Base-by-base conservation (phyloP, 37 sponge, comb jelly and placozoan species). In the Corticium candelabrum region DNA sequence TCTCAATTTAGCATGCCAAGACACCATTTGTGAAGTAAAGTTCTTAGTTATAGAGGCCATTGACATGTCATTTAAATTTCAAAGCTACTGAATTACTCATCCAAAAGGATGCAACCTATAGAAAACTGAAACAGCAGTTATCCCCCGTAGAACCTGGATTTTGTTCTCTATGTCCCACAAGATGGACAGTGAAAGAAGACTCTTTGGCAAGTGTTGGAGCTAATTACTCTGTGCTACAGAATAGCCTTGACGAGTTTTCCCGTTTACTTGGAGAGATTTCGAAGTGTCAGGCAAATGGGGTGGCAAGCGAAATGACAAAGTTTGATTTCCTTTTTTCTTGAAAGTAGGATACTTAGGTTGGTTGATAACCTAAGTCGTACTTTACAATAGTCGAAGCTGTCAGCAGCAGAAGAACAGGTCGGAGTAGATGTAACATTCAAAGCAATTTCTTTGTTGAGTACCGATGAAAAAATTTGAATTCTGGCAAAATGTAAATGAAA, bases 401-500 rank as follows among this genome's bases (percentile, higher is more conserved):
- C 62, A 27, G 62, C 62, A 21, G 62, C 62, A 21, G 62, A 50
- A 50, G 62, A 21, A 27, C 62, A 50, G 62, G 62, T 27, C 11
- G 21, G 11, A 21, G 62, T 21, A 50, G 21, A 11, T 11, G 11
- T 50, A 50, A 27, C 62, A 50, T 11, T 50, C 11, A 50, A 50
- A 50, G 21, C 62, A 27, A 27, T 50, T 27, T 21, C 11, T 11
- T 27, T 11, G 21, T 27, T 50, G 62, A 32, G 74, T 11, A 72
- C 2, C 29, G 75, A 2, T 30, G 33, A 2, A 34, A 29, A 1
- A n/a, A n/a, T n/a, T n/a, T n/a, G n/a, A n/a, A n/a, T 86, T 89
- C 67, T 87, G 91, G 88, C 77, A 40, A 37, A 74, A 21, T 3
- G 80, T 83, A 77, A 62, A 37, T 38, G 29, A 78, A 27, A 41